A percentile compares a stretch with the other conserved stretches of the same genome.
phyloP scores from a whole-genome alignment of 1,140 invertebrate genomes.

The Paraescarpia echinospica region DNA sequence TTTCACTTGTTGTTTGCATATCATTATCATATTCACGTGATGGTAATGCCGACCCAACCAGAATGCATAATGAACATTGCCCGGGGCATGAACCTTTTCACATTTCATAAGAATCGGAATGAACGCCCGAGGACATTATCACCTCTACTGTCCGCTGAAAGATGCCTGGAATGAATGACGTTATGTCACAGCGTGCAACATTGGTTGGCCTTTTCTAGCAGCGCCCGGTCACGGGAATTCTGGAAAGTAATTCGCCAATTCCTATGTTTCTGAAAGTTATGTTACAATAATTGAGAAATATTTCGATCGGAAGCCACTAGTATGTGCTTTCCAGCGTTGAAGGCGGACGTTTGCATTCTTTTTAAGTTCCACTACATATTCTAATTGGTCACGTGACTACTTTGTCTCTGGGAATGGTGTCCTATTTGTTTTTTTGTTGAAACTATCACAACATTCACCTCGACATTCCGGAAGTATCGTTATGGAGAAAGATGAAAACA shows the following conservation, averaged over 20 bases:
- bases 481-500: background rate
- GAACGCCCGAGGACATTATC: background rate
- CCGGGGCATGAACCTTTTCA: background rate
- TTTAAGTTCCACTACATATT: background rate
- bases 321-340: background rate
- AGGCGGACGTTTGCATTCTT: background rate
- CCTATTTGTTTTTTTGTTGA: too few relatives aligned
- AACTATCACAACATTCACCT: background rate
- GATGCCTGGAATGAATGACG: background rate
- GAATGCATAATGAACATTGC: background rate
- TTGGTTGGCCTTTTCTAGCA: background rate
- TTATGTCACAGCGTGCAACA: background rate
- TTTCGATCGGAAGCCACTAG: background rate
- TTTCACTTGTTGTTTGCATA: background rate
- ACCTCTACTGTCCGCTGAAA: background rate
- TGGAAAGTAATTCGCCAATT: background rate
- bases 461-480: background rate
- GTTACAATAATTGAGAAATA: background rate
- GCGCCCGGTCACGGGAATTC: background rate
- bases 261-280: background rate
- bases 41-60: background rate
- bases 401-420: too few relatives aligned
- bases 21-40: background rate
- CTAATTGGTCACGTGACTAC: too few relatives aligned
- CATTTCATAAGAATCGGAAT: background rate